Evolutionary conservation across 2,797 vertebrate species (phyloP), one percentile per base, ranked within the genome.

Genomic region (Xerus rutilus): DNA sequence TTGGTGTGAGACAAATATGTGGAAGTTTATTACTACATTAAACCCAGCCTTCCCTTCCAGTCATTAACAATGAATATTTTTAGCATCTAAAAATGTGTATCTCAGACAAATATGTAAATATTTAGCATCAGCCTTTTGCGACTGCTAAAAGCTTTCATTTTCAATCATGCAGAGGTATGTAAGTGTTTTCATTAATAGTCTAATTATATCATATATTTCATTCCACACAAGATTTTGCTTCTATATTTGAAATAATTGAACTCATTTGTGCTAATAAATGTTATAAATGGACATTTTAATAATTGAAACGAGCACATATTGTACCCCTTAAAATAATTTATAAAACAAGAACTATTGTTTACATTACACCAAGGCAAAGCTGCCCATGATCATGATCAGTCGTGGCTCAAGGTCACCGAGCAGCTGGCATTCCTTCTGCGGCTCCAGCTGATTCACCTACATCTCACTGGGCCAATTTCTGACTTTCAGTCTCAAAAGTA

Each of bases 231-330:
- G 95, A 90, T 97, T 98, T 97, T 96, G 95, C 93, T 97, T 97
- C 97, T 97, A 86, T 96, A 91, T 96, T 96, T 98, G 94, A 97
- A 97, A 97, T 90, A 95, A 96, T 0, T 97, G 82, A 97, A 96
- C 95, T 96, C 95, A 97, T 89, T 85, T 90, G 89, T 77, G 74
- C 81, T 92, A 93, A 96, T 96, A 97, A 93, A 93, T 88, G 74
- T 91, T 93, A 91, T 94, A 97, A 97, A 93, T 89, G 73, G 93
- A 96, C 65, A 92, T 92, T 93, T 96, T 92, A 97, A 96, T 96
- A 93, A 95, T 49, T 95, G 91, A 96, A 94, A 96, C 86, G 45
- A 95, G 94, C 76, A 95, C 81, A 84, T 12, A 84, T 0, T 86
- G 35, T 78, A 57, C 13, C 86, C 86, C 35, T 96, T 86, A 47